These are phyloP conservation scores for Lasius fuliginosus DNA, from an alignment of 2,888 invertebrate species.

Conservation along the genomic window DNA sequence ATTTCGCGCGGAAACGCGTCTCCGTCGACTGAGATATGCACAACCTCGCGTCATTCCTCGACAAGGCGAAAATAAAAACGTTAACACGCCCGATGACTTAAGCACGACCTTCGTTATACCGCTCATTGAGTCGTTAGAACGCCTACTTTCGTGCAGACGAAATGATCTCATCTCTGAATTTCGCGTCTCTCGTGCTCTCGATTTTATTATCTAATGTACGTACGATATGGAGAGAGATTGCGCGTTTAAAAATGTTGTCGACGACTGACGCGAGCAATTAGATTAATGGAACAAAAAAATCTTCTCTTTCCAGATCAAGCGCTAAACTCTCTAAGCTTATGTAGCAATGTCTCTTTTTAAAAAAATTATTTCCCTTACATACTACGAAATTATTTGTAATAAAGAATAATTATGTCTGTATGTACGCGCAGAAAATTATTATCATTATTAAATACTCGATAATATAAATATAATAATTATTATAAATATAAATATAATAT, in stretches of 20 bases:
- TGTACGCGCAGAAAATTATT: not conserved
- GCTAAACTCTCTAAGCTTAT: not conserved
- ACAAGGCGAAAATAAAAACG: conserved; percentile 64
- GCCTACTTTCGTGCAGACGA: conserved; percentile 77
- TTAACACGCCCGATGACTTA: conserved; percentile 75
- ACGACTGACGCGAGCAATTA: not conserved
- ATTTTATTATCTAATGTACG: conserved; percentile 60
- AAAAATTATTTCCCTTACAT: not conserved
- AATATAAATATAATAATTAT: too few species aligned
- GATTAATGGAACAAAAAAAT: not conserved
- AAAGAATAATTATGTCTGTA: not conserved
- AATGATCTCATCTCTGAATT: conserved; percentile 83
- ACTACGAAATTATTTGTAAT: not conserved
- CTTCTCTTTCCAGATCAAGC: not conserved
- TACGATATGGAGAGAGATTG: not conserved
- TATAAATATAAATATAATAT: not conserved
- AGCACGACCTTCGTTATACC: conserved; percentile 76
- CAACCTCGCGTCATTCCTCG: conserved; percentile 4
- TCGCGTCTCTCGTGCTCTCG: conserved; percentile 65
- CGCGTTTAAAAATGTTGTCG: conserved; percentile 3
- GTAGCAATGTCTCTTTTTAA: not conserved
- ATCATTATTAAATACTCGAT: not conserved
- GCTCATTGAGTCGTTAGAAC: conserved; percentile 69
- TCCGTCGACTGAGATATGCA: too few species aligned
- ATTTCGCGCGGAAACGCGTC: not conserved